Conservation (phyloP, 2,113 vertebrate genomes). For the Illadopsis cleaveri region DNA sequence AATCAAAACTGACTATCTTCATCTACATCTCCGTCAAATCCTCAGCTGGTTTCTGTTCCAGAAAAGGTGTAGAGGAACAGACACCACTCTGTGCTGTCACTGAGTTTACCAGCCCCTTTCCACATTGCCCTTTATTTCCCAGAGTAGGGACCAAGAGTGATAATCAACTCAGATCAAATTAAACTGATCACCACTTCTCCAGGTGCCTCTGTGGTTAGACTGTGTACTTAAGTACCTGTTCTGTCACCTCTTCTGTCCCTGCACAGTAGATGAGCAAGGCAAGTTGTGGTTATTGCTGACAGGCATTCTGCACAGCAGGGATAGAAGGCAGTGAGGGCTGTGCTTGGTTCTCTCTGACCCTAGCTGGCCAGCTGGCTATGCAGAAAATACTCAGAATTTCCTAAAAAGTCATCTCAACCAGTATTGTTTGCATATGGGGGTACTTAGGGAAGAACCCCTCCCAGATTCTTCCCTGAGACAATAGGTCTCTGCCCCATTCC, state of each 20-base stretch:
- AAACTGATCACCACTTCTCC: neutral
- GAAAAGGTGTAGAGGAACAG: neutral
- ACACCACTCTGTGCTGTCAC: neutral
- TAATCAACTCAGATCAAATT: neutral
- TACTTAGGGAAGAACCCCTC: neutral
- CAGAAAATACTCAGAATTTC: neutral
- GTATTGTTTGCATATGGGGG: neutral
- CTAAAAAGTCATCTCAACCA: neutral
- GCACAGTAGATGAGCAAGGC: neutral
- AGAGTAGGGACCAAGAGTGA: neutral
- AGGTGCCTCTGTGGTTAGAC: neutral
- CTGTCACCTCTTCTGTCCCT: neutral
- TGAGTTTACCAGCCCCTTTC: neutral
- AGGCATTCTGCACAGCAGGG: neutral
- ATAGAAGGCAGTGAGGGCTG: neutral
- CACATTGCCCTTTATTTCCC: neutral
- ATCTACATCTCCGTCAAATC: neutral
- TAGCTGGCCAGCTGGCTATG: neutral
- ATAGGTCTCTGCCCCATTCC: neutral
- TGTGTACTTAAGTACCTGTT: neutral
- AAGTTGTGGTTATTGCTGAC: accelerated
- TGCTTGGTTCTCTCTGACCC: neutral
- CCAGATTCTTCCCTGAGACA: neutral
- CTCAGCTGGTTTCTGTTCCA: neutral
- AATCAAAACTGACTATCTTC: neutral